Evolutionary conservation across 2,113 vertebrate species (phyloP), one percentile per base, ranked within the genome.

Genomic region (Benitochromis conjunctus): DNA sequence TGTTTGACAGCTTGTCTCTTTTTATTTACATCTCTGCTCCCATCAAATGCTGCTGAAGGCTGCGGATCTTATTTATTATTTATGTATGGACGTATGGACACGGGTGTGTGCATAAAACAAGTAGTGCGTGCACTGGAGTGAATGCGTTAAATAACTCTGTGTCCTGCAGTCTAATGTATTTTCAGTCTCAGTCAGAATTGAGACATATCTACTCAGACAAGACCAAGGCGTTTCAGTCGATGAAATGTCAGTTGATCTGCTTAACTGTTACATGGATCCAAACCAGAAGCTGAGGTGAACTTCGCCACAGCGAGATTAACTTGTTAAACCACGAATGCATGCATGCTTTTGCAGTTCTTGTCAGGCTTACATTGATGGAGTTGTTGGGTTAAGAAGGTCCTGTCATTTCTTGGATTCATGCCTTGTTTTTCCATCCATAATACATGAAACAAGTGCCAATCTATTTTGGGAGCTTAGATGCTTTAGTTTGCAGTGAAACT

Each of bases 371-470:
- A 29, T 82, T 82, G 53, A 83, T 41, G 3, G 69, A 89, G 58
- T 55, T 16, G 24, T 31, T 10, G 79, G 86, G 83, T 89, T 88
- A 78, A 91, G 77, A 89, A 77, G 80, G 80, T 85, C 69, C 46
- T 80, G 89, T 90, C 58, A 81, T 85, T 87, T 86, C 83, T 88
- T 87, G 77, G 86, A 90, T 88, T 79, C 64, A 6, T 62, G 74
- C 24, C 19, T 86, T 60, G 71, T 38, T 13, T 79, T 83, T 81
- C 87, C 87, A 92, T 93, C 86, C 77, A 94, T 94, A 88, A 92
- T 94, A 38, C 85, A 94, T 93, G 84, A 90, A 92, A 93, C 82
- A 79, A 92, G 83, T 89, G 79, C 80, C 87, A 79, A 81, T 89
- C 92, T 94, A 91, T 95, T 94, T 92, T 74, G 26, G 89, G 85